Base-by-base conservation (phyloP, 2,797 vertebrate genomes). In the Parauchenoglanis punctatus region DNA sequence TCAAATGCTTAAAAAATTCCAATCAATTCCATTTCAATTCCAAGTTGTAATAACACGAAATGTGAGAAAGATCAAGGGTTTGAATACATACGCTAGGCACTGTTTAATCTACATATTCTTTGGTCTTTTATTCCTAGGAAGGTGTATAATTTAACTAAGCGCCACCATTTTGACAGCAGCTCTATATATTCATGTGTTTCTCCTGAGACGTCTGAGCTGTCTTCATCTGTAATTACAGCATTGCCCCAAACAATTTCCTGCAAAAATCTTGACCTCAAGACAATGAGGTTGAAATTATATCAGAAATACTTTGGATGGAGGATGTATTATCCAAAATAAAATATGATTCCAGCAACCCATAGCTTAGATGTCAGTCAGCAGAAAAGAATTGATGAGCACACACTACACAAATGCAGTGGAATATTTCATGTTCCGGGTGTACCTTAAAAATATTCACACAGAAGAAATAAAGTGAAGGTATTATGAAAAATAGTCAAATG, bases 221-320 rank as follows among this genome's bases (percentile, higher is more conserved):
- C 81, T 84, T 84, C 65, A 84, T 83, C 58, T 78, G 52, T 88
- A 88, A 88, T 89, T 86, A 86, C 61, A 81, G 81, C 75, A 67
- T 84, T 87, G 58, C 78, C 81, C 73, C 46, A 88, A 68, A 88
- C 81, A 80, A 72, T 73, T 68, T 58, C 25, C n/a, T 59, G 84
- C 84, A 67, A 77, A 85, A 78, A 89, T 86, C 86, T 87, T 89
- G 70, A 76, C 58, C 65, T 75, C 28, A 70, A 72, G 75, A 84
- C 76, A 81, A 84, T 73, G 31, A 28, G 31, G 31, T 65, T 75
- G 68, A 84, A 80, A 73, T 54, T 28, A 80, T 35, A 80, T 82
- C 67, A 84, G 63, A 86, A 49, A 17, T 40, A 70, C 52, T 65
- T 87, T 54, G 65, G 7, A 54, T 54, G 65, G 7, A 54, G 49